Evolutionary conservation across 1,140 invertebrate genomes (phyloP).

Genomic region (Laodelphax striatellus): DNA sequence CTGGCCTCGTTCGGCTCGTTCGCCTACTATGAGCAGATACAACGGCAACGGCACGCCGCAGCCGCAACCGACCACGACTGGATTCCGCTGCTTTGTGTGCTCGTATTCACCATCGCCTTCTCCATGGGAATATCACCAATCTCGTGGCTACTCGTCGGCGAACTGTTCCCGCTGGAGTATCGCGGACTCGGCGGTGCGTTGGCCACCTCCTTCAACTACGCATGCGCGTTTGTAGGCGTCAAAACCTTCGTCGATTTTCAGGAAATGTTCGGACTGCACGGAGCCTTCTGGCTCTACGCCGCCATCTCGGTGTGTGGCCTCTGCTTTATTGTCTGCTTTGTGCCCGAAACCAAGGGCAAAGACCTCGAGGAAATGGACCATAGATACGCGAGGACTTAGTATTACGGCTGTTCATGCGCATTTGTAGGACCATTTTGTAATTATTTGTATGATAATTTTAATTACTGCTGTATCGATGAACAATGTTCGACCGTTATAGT

Average conservation of each 20-base stretch:
- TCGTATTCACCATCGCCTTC: constrained; percentile 73
- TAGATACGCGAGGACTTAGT: constrained; percentile 10
- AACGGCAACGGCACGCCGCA: constrained; percentile 14
- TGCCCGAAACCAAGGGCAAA: constrained; percentile 83
- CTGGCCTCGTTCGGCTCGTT: constrained; percentile 68
- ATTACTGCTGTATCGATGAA: too few relatives aligned
- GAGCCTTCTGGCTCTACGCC: constrained; percentile 81
- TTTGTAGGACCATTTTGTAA: too few relatives aligned
- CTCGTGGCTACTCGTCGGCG: constrained; percentile 75
- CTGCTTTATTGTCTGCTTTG: constrained; percentile 70
- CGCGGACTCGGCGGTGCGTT: constrained; percentile 71
- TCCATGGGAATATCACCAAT: constrained; percentile 82
- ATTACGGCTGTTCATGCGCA: too few relatives aligned
- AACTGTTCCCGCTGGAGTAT: constrained; percentile 76
- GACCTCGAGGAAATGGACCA: constrained; percentile 70
- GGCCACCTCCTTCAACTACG: constrained; percentile 74
- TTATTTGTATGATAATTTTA: too few relatives aligned
- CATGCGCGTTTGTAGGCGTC: constrained; percentile 77
- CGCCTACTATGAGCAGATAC: constrained; percentile 51
- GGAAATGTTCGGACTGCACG: constrained; percentile 57
- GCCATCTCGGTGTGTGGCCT: constrained; percentile 70
- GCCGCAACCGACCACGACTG: constrained; percentile 42
- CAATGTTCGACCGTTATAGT: too few relatives aligned
- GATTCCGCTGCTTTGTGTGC: constrained; percentile 69
- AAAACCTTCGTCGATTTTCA: constrained; percentile 79